Base-by-base conservation (phyloP, 2,113 vertebrate genomes). In the Microtus ochrogaster region DNA sequence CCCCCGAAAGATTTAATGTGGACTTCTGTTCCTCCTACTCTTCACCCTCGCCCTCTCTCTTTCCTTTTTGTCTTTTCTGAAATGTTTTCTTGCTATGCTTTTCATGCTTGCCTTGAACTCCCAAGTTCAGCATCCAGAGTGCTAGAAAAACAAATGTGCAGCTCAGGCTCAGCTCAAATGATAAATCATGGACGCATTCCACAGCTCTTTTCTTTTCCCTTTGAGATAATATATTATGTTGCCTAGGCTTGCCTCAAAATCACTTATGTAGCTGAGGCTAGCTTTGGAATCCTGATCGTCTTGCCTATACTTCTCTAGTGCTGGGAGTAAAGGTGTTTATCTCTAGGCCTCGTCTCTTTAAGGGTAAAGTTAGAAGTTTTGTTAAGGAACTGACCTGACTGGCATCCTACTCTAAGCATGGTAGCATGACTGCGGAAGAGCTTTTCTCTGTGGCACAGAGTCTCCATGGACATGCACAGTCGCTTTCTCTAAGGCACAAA, bases 341-440 rank as follows among this genome's bases (percentile, higher is more conserved):
- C 17, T 47, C 41, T 41, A 21, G 47, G 28, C 61, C 41, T 85
- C 30, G 8, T 44, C 16, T 85, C 63, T 74, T 79, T 58, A 93
- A 61, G 84, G 28, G 52, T 7, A 30, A 12, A 70, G 17, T 72
- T 72, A 39, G 36, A 39, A 39, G n/a, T n/a, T n/a, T n/a, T 41
- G 2, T 11, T 61, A 28, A 39, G 4, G 24, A 39, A 5, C 9
- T 6, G n/a, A 61, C 30, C 44, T n/a, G 17, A 39, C 82, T 36
- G n/a, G 1, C 0, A 2, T 4, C n/a, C 52, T 77, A 22, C 39
- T 36, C 0, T 72, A 14, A 5, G 2, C 3, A 11, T 11, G 2
- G 12, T 36, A 5, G 77, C 5, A 24, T 30, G 47, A 47, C 39
- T 26, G 7, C 28, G 87, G 70, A 39, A 44, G 79, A 66, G 9